Base-by-base conservation (phyloP, 2,113 vertebrate species). In the Petromus typicus region DNA sequence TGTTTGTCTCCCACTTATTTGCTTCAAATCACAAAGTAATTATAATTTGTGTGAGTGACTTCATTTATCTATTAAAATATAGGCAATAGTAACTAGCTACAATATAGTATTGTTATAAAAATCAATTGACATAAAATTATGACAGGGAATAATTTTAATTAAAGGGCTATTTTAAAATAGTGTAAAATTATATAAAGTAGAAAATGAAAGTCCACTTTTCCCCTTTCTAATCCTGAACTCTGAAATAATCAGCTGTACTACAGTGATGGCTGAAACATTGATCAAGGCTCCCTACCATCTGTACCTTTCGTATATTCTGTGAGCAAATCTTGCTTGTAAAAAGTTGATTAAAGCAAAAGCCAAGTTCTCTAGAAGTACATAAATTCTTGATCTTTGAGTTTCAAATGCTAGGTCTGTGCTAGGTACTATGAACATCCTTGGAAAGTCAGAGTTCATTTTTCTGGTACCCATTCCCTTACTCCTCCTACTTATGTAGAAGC, bases 1-100 rank as follows among this genome's bases (percentile, higher is more conserved):
- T 2, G 32, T 51, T 91, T 80, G 56, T 17, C 56, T 18, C 56
- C 56, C 56, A 57, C n/a, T 84, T 59, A 71, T 54, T 84, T 73
- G 30, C 80, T 56, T 81, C 61, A 90, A 37, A 86, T 94, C 43
- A 91, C 86, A 92, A 89, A 57, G 67, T 59, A 80, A 51, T 94
- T 89, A 45, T 34, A 61, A 81, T 85, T 64, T 56, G 54, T 30
- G 34, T 9, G 40, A 87, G 45, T 79, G 30, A 90, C 30, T 61
- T 84, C 37, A 73, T 40, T 94, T 89, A 71, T 86, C 17, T 87
- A 56, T 75, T 80, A 89, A 91, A 83, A 96, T 7, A 61, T 18
- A 66, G 66, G 43, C 61, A 69, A 82, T 0, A 54, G 89, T 56
- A 63, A 69, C 86, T 27, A n/a, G 22, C 54, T 59, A 76, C 3